Base-by-base conservation (phyloP, 2,113 vertebrate species). In the Conger conger region DNA sequence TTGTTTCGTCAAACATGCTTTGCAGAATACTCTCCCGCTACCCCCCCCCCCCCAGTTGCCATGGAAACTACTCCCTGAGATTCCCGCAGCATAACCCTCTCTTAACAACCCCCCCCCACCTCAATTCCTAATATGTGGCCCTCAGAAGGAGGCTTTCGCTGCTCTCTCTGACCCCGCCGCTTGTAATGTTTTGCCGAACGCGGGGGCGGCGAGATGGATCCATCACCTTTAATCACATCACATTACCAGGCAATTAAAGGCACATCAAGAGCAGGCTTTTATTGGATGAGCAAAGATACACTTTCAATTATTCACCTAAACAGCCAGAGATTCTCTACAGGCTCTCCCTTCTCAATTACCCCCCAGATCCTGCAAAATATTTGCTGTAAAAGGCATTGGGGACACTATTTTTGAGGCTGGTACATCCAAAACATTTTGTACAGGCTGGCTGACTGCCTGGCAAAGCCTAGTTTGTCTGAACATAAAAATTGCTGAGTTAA, bases 181-280 rank as follows among this genome's bases (percentile, higher is more conserved):
- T 57, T 53, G 79, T 90, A 86, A 88, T 83, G 87, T 68, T 88
- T 88, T 87, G 33, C 53, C 86, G 83, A 88, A 81, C 82, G 85
- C 79, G 0, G 84, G 82, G 80, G 84, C 33, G 57, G 81, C 9
- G 0, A 9, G 78, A 36, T 89, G 84, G 86, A 83, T 36, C 87
- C 40, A 89, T 86, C 86, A 84, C 86, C 53, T 91, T 91, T 87
- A 88, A 89, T 89, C 91, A 88, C 80, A 77, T 87, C 86, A 85
- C 86, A 91, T 93, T 88, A 90, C 84, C 83, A 45, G 79, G 76
- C 86, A 83, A 91, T 85, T 89, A 92, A 89, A 92, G 80, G 90
- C 76, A n/a, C 82, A 89, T 81, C 79, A 86, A 82, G 88, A 53
- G 1, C 35, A 76, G 82, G 84, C 86, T 84, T 78, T 83, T 89